Conservation (phyloP, 2,888 invertebrate genomes). For the Ecliptopera silaceata region DNA sequence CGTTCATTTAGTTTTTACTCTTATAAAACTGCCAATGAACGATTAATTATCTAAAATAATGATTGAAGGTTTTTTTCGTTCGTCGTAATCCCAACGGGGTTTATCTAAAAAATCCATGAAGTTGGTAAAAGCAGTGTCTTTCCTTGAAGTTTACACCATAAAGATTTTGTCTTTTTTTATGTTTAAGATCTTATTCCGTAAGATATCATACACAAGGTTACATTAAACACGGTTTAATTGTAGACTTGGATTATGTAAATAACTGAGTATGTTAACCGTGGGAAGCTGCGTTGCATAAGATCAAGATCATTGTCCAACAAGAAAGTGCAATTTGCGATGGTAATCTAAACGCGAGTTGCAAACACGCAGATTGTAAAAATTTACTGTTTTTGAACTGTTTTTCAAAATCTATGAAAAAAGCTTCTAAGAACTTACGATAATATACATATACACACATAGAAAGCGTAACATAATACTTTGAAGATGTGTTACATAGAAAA, state of each 20-base stretch:
- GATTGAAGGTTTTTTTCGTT: background rate
- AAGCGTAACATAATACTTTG: too few relatives aligned
- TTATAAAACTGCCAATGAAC: background rate
- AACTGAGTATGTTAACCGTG: conserved; percentile 28
- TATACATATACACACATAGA: too few relatives aligned
- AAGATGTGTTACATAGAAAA: too few relatives aligned
- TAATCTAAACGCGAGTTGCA: conserved; percentile 13
- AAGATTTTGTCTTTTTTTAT: conserved; percentile 1
- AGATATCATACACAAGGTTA: conserved; percentile 15
- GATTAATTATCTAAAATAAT: background rate
- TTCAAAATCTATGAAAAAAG: background rate
- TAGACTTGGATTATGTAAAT: conserved; percentile 18
- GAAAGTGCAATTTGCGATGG: conserved; percentile 27
- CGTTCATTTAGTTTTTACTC: too few relatives aligned
- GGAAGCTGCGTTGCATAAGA: conserved; percentile 33
- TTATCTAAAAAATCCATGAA: background rate
- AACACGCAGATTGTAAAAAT: conserved; percentile 2
- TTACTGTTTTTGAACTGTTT: background rate
- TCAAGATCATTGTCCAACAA: conserved; percentile 30
- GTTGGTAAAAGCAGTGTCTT: background rate
- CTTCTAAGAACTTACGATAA: too few relatives aligned
- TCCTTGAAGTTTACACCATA: background rate
- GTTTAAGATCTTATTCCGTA: background rate
- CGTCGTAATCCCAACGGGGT: background rate
- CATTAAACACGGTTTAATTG: conserved; percentile 15